Base-by-base conservation (phyloP, 2,888 invertebrate species). In the Oxyteleia sp. region DNA sequence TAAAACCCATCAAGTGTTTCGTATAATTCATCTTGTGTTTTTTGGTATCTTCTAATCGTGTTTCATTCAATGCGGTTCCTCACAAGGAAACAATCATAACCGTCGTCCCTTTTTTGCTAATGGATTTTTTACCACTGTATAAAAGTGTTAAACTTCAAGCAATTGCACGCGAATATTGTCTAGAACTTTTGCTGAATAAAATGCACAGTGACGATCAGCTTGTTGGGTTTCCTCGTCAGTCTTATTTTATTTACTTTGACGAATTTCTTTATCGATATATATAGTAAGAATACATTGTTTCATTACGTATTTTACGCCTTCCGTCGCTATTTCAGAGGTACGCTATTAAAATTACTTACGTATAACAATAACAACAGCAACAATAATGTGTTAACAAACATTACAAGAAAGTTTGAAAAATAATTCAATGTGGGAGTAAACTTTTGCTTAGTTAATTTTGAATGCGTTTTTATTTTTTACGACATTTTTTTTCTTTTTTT, bases 201-300 rank as follows among this genome's bases (percentile, higher is more conserved):
- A 63, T 69, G 63, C 61, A 45, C 47, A 63, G 57, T 68, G 61
- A 79, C 57, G 57, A 71, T 79, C 79, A 79, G 63, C 79, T 79
- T 64, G 63, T 59, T 72, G 79, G 71, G 79, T 71, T 79, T 71
- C 64, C 71, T 72, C 87, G 85, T 87, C 86, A 84, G 75, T 85
- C 78, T 84, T 84, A 69, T 79, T 74, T 85, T 78, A 74, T 79
- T 72, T 79, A 69, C 61, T 87, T 89, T 84, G 86, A 85, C 86
- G 85, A 82, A 86, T 86, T 74, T 69, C 64, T 71, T 81, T 69
- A 66, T 78, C 64, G 69, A 64, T 75, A 64, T 75, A 38, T 57
- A 61, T 71, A 66, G 23, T 61, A 61, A 78, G 68, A 63, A 69
- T 69, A 69, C 78, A 78, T 78, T 59, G 16, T 72, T 78, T 81